These are phyloP conservation scores for Strigamia crassipes DNA, from an alignment of 2,888 invertebrate species.

Conservation along the genomic window DNA sequence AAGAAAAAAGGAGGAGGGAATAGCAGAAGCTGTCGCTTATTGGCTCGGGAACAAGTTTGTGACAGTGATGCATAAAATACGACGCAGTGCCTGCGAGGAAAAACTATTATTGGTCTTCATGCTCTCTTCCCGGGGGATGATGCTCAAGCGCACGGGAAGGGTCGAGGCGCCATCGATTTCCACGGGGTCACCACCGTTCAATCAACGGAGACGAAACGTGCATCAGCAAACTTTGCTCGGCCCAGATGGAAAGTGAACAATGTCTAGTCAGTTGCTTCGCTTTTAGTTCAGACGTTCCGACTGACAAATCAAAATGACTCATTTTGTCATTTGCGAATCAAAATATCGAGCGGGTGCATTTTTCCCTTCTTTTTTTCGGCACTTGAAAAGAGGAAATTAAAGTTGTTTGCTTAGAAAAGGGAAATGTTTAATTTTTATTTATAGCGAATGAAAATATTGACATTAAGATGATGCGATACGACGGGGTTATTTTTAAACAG, in stretches of 20 bases:
- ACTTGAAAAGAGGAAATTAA: background rate
- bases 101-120: slow-evolving; percentile 42
- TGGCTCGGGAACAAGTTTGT: slow-evolving; percentile 40
- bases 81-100: slow-evolving; percentile 37
- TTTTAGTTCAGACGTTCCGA: background rate
- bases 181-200: slow-evolving; percentile 40
- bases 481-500: slow-evolving; percentile 1
- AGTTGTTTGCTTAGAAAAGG: background rate
- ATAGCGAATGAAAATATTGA: slow-evolving; percentile 28
- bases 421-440: background rate
- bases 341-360: background rate
- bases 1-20: slow-evolving; percentile 23
- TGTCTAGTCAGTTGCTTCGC: slow-evolving; percentile 12
- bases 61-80: slow-evolving; percentile 42
- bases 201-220: slow-evolving; percentile 25
- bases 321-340: background rate
- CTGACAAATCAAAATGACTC: slow-evolving; percentile 1
- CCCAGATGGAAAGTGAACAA: slow-evolving; percentile 22
- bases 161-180: slow-evolving; percentile 42
- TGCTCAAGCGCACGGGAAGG: slow-evolving; percentile 40
- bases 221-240: slow-evolving; percentile 36
- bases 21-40: slow-evolving; percentile 39
- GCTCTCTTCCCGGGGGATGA: slow-evolving; percentile 40
- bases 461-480: background rate
- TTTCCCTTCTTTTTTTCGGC: background rate